Base-by-base conservation (phyloP, 2,888 invertebrate species). In the Phortica okadai region DNA sequence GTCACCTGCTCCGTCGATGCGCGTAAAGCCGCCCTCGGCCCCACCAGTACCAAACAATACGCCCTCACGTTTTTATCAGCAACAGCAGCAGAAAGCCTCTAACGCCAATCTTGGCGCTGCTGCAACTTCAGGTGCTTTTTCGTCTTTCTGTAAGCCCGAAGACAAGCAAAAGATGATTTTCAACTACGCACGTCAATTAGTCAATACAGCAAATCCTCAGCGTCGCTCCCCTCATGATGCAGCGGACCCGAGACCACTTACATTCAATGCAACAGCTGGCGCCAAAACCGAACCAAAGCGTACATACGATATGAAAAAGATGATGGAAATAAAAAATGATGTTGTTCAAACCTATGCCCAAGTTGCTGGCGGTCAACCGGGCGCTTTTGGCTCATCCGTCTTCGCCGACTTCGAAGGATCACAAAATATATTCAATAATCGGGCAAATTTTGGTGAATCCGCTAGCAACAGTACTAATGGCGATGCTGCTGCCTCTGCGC, bases 11-110 rank as follows among this genome's bases (percentile, higher is more conserved):
- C 33, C 3, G 6, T 6, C 50, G 4, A 11, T 50, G 10, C 14
- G 10, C 14, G 2, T 50, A 0, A 50, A 50, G 50, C 10, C 6
- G 3, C 14, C 50, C 1, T 14, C 2, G 10, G n/a, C 54, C 6
- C 70, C 56, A 7, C 54, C 33, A 10, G 70, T 41, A 3, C 70
- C 70, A 5, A 50, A 72, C 16, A 72, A 72, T 33, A 72, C 70
- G 1, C 70, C 70, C 5, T 3, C n/a, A 14, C n/a, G 16, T 56
- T 7, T 16, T 16, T 11, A 56, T 56, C 56, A 6, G 8, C 11
- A 59, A 21, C 7, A 59, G 8, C 62, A 62, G 33, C 56, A 25
- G 50, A 50, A 50, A 50, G 50, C 10, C 50, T 2, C 50, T 50
- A 50, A 50, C 6, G 14, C 14, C 50, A 50, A 50, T 8, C 25